Percentiles rank a stretch among this genome's conserved stretches.
These are phyloP conservation scores for Brachylomia viminalis DNA, from an alignment of 2,888 invertebrate genomes.

Conservation along the genomic window DNA sequence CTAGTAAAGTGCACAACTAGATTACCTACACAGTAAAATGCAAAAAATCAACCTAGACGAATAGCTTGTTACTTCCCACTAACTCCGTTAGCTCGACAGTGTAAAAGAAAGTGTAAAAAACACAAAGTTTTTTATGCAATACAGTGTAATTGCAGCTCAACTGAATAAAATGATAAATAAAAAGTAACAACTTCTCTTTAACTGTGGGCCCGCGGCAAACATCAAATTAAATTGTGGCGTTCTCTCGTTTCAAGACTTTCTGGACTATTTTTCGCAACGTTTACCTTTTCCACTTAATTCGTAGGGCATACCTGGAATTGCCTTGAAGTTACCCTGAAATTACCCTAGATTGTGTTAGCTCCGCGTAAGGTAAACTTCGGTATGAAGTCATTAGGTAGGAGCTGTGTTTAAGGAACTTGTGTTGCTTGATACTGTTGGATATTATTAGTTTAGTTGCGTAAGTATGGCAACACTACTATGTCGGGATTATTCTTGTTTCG, in stretches of 20 bases:
- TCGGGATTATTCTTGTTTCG: constrained; percentile 2
- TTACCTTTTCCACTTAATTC: constrained; percentile 59
- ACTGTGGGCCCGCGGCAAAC: constrained; percentile 67
- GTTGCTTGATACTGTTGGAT: constrained; percentile 18
- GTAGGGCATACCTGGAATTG: constrained; percentile 48
- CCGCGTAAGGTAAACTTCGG: constrained; percentile 37
- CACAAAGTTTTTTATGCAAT: constrained; percentile 71
- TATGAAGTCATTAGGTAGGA: constrained; percentile 48
- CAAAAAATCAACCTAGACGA: constrained; percentile 58
- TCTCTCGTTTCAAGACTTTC: constrained; percentile 37
- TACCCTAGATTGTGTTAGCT: constrained; percentile 49
- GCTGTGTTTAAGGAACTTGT: constrained; percentile 22
- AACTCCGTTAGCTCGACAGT: constrained; percentile 70
- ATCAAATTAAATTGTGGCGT: constrained; percentile 72
- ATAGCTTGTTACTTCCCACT: constrained; percentile 64
- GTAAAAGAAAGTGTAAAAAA: constrained; percentile 74
- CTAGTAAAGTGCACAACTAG: constrained; percentile 27
- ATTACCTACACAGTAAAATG: constrained; percentile 25
- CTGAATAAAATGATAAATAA: constrained; percentile 78
- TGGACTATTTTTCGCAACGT: constrained; percentile 59
- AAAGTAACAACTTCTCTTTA: constrained; percentile 69
- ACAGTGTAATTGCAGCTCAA: constrained; percentile 77
- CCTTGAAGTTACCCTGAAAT: constrained; percentile 13
- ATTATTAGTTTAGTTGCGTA: constrained; percentile 26
- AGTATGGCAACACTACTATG: neutral